Evolutionary conservation across 2,888 invertebrate genomes (phyloP).

Genomic region (Morpho achilles): DNA sequence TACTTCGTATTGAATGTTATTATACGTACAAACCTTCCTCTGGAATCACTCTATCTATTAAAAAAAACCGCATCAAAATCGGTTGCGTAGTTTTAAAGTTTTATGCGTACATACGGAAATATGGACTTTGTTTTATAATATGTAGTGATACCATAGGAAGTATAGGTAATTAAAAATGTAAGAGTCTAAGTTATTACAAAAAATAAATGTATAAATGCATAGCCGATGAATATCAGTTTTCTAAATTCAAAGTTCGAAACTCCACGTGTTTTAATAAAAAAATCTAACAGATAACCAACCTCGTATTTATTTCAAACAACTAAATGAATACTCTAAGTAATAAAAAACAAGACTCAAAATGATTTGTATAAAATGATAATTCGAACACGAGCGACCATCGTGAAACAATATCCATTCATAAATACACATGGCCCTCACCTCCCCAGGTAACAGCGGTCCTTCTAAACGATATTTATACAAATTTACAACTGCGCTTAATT

Average conservation of each 20-base stretch:
- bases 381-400: constrained; percentile 10
- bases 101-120: no score
- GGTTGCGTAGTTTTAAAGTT: no score
- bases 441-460: constrained; percentile 39
- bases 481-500: not conserved
- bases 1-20: no score
- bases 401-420: constrained; percentile 37
- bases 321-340: not conserved
- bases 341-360: not conserved
- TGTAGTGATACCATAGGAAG: no score
- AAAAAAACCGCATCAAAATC: no score
- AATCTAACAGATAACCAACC: not conserved
- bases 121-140: no score
- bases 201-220: no score
- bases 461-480: constrained; percentile 28
- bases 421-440: constrained; percentile 40
- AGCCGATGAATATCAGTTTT: no score
- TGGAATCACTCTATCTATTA: no score
- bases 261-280: constrained; percentile 8
- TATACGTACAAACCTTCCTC: no score
- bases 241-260: not conserved
- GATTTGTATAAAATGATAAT: not conserved
- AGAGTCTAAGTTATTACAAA: no score
- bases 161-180: no score
- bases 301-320: not conserved